Percentiles rank a stretch among this genome's conserved stretches.
phyloP scores from a whole-genome alignment of 2,797 vertebrate species.

The Pogoniulus pusillus region DNA sequence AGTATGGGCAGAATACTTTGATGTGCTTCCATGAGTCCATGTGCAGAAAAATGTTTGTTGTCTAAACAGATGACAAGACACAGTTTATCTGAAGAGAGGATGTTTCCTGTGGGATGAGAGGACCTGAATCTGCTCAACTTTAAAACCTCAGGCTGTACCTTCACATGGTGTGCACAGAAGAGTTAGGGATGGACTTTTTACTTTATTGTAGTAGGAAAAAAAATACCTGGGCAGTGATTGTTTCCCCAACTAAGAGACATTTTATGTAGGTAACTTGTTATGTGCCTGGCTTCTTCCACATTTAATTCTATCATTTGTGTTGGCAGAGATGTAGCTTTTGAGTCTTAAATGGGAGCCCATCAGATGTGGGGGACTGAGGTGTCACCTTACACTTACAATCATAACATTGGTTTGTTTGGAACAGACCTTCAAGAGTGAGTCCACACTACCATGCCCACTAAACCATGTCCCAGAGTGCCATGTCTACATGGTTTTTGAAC shows the following conservation, averaged over 20 bases:
- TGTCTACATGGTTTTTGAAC: too few species aligned
- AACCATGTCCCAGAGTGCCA: too few species aligned
- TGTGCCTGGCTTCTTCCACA: background rate
- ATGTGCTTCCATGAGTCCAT: background rate
- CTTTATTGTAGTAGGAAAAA: background rate
- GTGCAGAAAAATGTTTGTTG: background rate
- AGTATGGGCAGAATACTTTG: background rate
- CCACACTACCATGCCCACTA: too few species aligned
- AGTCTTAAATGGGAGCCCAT: rapidly evolving
- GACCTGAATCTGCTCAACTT: background rate
- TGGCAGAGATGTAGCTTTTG: background rate
- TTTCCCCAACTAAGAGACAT: background rate
- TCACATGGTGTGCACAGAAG: background rate
- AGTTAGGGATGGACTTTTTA: background rate
- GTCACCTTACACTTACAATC: background rate
- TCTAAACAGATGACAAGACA: background rate
- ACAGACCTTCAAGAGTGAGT: too few species aligned
- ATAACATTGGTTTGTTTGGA: too few species aligned
- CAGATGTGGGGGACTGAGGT: background rate
- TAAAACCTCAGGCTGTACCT: background rate
- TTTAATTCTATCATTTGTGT: background rate
- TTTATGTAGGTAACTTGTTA: background rate
- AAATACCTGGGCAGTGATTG: background rate
- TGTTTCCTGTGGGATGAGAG: background rate
- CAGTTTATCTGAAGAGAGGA: background rate